Evolutionary conservation across 2,113 vertebrate genomes (phyloP).

Genomic region (Thunnus maccoyii): DNA sequence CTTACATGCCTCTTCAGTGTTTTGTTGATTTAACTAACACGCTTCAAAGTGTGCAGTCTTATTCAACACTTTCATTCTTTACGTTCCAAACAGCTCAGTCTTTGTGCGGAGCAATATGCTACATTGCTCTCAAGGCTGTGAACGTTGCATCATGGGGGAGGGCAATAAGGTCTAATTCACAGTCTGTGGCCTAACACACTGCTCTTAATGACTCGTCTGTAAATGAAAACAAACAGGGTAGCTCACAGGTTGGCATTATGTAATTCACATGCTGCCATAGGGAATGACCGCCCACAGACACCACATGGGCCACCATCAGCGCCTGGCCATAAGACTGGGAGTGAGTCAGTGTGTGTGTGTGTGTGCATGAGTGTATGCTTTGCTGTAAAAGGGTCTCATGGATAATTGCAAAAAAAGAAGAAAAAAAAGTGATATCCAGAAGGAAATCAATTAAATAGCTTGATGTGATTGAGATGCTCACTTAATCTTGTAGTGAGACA

Average conservation of each 20-base stretch:
- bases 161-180: constrained; percentile 40
- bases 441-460: constrained; percentile 22
- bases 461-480: background rate
- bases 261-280: constrained; percentile 66
- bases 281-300: constrained; percentile 70
- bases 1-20: background rate
- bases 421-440: background rate
- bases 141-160: constrained; percentile 48
- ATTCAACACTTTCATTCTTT: constrained; percentile 7
- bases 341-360: constrained; percentile 52
- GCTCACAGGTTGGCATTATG: constrained; percentile 75
- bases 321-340: constrained; percentile 29
- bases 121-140: constrained; percentile 38
- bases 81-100: constrained; percentile 15
- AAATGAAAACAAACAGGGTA: constrained; percentile 68
- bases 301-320: constrained; percentile 60
- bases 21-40: constrained; percentile 8
- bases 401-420: constrained; percentile 6
- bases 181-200: constrained; percentile 24
- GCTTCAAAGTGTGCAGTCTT: background rate
- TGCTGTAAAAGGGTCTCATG: constrained; percentile 8
- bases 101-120: constrained; percentile 12
- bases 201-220: constrained; percentile 54
- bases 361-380: background rate
- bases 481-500: constrained; percentile 25